Percentiles rank a stretch among this genome's conserved stretches.
phyloP scores from a whole-genome alignment of 2,888 invertebrate species.

The Amphipoea oculea region DNA sequence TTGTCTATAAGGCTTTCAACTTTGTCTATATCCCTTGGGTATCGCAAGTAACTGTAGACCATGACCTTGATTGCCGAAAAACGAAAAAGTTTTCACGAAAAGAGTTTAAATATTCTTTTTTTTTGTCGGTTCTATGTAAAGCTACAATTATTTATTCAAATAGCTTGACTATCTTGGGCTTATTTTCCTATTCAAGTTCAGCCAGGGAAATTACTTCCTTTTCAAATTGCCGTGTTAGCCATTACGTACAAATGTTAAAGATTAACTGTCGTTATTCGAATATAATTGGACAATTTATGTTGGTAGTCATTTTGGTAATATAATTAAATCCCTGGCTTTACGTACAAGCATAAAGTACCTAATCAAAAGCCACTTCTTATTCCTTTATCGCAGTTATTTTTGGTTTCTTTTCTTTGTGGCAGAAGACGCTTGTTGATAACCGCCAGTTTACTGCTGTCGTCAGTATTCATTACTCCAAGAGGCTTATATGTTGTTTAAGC shows the following conservation, averaged over 20 bases:
- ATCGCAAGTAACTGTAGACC: not conserved
- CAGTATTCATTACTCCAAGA: slow-evolving; percentile 60
- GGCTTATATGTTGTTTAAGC: slow-evolving; percentile 57
- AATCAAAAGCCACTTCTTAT: not conserved
- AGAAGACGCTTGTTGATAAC: slow-evolving; percentile 36
- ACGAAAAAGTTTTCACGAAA: not conserved
- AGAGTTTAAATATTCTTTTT: not conserved
- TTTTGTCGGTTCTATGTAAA: not conserved
- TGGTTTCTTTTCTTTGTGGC: slow-evolving; percentile 28
- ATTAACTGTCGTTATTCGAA: not conserved
- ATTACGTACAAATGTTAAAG: not conserved
- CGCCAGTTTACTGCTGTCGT: slow-evolving; percentile 34
- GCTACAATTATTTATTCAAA: slow-evolving; percentile 7
- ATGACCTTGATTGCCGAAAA: not conserved
- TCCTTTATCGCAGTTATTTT: not conserved
- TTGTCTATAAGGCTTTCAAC: slow-evolving; percentile 2
- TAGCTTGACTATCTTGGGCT: not conserved
- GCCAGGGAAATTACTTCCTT: not conserved
- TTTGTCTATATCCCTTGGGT: slow-evolving; percentile 11
- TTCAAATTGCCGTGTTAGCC: not conserved
- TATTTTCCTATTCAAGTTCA: not conserved
- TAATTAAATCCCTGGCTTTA: not conserved
- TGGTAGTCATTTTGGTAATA: not conserved
- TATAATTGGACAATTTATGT: not conserved
- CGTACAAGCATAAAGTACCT: not conserved